Percentiles rank a stretch among this genome's conserved stretches.
These are phyloP conservation scores for Theocolax elegans DNA, from an alignment of 1,140 invertebrate genomes.

Conservation along the genomic window DNA sequence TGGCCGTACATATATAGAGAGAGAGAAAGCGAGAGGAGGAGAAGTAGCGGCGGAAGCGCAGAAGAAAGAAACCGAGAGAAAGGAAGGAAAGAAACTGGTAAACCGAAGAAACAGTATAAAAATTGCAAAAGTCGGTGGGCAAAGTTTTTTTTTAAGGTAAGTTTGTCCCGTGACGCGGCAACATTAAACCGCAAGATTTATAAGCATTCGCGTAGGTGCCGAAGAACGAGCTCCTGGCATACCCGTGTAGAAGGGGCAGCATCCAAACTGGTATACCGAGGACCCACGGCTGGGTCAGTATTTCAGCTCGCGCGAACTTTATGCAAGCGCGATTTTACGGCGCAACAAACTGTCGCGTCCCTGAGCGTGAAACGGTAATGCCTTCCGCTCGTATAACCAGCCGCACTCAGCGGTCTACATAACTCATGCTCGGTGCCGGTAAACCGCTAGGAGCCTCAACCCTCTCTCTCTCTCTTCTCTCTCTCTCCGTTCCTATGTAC, in stretches of 20 bases:
- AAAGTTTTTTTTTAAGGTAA: neutral
- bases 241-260: no score
- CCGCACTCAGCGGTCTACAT: conserved; percentile 51
- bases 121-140: no score
- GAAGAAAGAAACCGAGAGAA: no score
- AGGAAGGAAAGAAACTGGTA: no score
- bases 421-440: conserved; percentile 50
- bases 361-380: conserved; percentile 56
- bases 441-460: neutral
- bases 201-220: neutral
- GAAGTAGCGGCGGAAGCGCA: no score
- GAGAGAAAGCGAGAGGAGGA: no score
- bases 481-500: no score
- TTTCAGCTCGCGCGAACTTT: conserved; percentile 49
- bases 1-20: no score
- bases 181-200: neutral
- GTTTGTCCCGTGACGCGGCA: neutral
- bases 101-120: no score
- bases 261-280: no score
- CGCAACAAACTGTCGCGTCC: conserved; percentile 56
- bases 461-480: neutral
- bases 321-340: conserved; percentile 57
- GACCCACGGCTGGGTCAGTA: no score
- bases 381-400: conserved; percentile 55
- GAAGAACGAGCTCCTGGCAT: neutral